A percentile compares a stretch with the other conserved stretches of the same genome.
phyloP scores from a whole-genome alignment of 2,113 vertebrate species.

The Onychostoma macrolepis region DNA sequence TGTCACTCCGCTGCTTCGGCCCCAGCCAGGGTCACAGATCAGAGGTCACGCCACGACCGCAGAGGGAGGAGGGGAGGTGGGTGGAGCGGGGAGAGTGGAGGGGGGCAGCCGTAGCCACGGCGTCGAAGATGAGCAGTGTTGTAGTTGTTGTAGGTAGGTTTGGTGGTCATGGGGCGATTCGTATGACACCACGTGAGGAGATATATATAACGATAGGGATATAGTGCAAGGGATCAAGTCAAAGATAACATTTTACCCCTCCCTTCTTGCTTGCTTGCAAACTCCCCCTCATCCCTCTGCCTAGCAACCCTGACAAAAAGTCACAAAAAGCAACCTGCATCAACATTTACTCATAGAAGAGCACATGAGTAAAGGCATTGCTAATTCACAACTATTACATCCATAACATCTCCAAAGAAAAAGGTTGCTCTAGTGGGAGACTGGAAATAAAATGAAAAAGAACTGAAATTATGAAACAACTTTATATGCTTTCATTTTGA shows the following conservation, averaged over 20 bases:
- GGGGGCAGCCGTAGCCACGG: conserved; percentile 72
- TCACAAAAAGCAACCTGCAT: conserved; percentile 72
- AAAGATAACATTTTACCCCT: conserved; percentile 82
- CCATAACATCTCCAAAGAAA: conserved; percentile 32
- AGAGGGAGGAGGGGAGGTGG: conserved; percentile 64
- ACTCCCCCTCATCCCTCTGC: conserved; percentile 73
- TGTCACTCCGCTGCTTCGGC: conserved; percentile 84
- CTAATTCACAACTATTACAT: conserved; percentile 38
- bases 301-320: conserved; percentile 78
- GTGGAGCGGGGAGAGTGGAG: conserved; percentile 71
- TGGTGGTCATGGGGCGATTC: conserved; percentile 93
- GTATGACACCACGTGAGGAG: conserved; percentile 91
- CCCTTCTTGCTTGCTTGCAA: conserved; percentile 54
- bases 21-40: conserved; percentile 75
- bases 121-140: conserved; percentile 74
- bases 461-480: conserved; percentile 14
- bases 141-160: conserved; percentile 78
- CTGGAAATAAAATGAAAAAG: conserved; percentile 14
- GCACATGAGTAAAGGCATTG: conserved; percentile 61
- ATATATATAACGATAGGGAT: conserved; percentile 88
- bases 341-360: conserved; percentile 81
- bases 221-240: conserved; percentile 87
- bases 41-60: conserved; percentile 72
- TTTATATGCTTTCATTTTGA: not conserved
- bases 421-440: conserved; percentile 4